These are phyloP conservation scores for Lordiphosa fenestrarum DNA, from an alignment of 2,888 invertebrate species.

Conservation along the genomic window DNA sequence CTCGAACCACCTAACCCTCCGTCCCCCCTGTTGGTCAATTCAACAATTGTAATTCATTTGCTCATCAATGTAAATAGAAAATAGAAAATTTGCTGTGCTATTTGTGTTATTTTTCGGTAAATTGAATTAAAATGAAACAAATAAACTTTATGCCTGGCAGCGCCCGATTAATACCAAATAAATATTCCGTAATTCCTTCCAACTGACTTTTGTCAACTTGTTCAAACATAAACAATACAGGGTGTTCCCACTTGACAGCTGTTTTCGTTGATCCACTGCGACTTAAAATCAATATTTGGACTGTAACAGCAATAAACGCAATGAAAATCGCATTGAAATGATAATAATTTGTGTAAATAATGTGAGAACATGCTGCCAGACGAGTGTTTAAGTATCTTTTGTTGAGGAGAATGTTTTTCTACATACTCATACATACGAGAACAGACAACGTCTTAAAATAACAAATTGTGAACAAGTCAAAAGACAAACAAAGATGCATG, in stretches of 20 bases:
- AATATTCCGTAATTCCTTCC: constrained; percentile 10
- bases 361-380: constrained; percentile 11
- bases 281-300: constrained; percentile 45
- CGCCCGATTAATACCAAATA: constrained; percentile 37
- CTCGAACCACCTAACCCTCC: not conserved
- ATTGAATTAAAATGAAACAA: constrained; percentile 37
- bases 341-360: constrained; percentile 62
- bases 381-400: constrained; percentile 8
- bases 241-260: no score
- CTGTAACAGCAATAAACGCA: constrained; percentile 45
- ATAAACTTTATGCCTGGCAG: constrained; percentile 22
- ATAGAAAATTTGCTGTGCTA: constrained; percentile 30
- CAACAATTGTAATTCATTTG: constrained; percentile 55
- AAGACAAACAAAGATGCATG: constrained; percentile 14
- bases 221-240: no score
- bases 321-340: constrained; percentile 60
- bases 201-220: constrained; percentile 23
- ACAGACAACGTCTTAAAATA: constrained; percentile 26
- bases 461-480: constrained; percentile 20
- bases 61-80: constrained; percentile 36
- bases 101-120: constrained; percentile 34
- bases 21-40: constrained; percentile 23
- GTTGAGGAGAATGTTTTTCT: constrained; percentile 22
- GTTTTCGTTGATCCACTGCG: no score
- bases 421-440: constrained; percentile 7